phyloP scores from a whole-genome alignment of 2,797 vertebrate species.

The Eulemur albifrons region DNA sequence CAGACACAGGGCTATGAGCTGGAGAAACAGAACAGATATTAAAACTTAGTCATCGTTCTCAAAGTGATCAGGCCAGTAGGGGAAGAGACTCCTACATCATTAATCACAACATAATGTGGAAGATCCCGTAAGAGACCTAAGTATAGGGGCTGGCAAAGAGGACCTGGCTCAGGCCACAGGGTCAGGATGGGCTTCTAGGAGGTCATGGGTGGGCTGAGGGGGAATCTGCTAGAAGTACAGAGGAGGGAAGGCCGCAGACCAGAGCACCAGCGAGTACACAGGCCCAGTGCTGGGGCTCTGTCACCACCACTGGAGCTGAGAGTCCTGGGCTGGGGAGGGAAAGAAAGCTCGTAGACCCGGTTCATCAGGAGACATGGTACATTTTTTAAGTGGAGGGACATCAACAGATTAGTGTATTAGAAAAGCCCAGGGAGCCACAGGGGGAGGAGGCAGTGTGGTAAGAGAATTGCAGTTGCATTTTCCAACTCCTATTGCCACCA shows the following conservation, averaged over 20 bases:
- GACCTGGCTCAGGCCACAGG: accelerated
- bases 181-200: background rate
- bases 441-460: accelerated
- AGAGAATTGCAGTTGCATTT: background rate
- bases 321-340: background rate
- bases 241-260: background rate
- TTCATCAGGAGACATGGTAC: background rate
- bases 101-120: background rate
- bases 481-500: background rate
- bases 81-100: background rate
- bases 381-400: background rate
- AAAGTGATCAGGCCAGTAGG: background rate
- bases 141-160: accelerated
- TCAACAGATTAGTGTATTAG: too few species aligned
- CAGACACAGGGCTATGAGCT: background rate
- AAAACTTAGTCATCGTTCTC: background rate
- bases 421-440: background rate
- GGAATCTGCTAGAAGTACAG: accelerated
- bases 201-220: background rate
- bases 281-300: background rate
- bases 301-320: background rate
- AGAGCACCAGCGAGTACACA: background rate
- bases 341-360: background rate
- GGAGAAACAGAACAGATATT: background rate
- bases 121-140: background rate